Evolutionary conservation across 2,113 vertebrate genomes (phyloP), one percentile per base, ranked within the genome.

Genomic region (Oxyruncus cristatus): DNA sequence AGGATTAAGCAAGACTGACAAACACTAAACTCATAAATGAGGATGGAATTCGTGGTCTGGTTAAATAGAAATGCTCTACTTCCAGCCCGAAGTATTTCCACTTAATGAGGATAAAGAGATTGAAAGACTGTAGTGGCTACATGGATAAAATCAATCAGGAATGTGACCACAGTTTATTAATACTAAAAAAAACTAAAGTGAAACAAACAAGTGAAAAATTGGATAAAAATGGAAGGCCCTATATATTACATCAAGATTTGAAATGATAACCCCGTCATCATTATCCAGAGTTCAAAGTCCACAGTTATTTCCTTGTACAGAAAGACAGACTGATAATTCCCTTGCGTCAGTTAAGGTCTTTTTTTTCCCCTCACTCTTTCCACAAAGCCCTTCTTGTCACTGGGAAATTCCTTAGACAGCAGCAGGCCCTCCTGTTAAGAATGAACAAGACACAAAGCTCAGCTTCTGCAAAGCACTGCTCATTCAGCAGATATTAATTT

Each of bases 401-500:
- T 63, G 73, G 47, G 79, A 97, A 97, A 98, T 98, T 98, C 95
- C 95, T 98, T 84, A 97, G 97, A 80, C 91, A 96, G 97, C 72
- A 96, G 84, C 87, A 97, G 96, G 94, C 67, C 87, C 53, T 81
- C 86, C 97, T 97, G 95, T 86, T 97, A 95, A 96, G 96, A 97
- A 97, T 88, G 95, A 98, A 94, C 91, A 97, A 96, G 95, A 97
- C 67, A 97, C 91, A 97, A 95, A 97, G 89, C 80, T 87, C 77
- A 97, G 89, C 82, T 96, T 97, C 87, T 96, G 96, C 72, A 96
- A 97, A 97, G 91, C 68, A 79, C 82, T 61, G 87, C 88, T 98
- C 97, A 97, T 97, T 98, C 98, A 98, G 95, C 98, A 98, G 93
- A 97, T 98, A 97, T 97, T 98, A 97, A 98, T 98, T 98, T 98